Base-by-base conservation (phyloP, 2,113 vertebrate species). In the Euleptes europaea region DNA sequence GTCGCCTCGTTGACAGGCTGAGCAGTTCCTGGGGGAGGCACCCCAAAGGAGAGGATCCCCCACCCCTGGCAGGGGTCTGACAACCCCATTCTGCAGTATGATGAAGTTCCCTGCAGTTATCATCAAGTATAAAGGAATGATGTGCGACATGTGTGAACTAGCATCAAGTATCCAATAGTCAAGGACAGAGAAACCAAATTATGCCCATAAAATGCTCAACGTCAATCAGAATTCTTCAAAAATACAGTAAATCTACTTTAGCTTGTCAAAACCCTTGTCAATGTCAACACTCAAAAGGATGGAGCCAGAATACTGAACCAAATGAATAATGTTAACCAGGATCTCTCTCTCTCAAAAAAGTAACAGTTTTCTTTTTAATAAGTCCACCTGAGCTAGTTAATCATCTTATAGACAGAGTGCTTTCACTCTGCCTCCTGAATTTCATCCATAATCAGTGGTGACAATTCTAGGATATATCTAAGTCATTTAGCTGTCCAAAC, bases 351-450 rank as follows among this genome's bases (percentile, higher is more conserved):
- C 51, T 19, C 51, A 81, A 65, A 75, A 87, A 88, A 93, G 90
- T 69, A 94, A 91, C 90, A 93, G 91, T 92, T 91, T 90, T 86
- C 77, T 85, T 90, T 26, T 91, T 90, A 90, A 92, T 84, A 90
- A 86, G 76, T 80, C 80, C 88, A 67, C 79, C 89, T 90, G 83
- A 90, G 78, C 13, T 14, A 80, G 54, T 70, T 0, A 23, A 92
- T 86, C 23, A 81, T 79, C 88, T 42, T 40, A 31, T 1, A 85
- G 83, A 85, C 84, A 54, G 67, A 85, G 10, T n/a, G 28, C 88
- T 90, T 92, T 85, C 90, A 90, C 82, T 80, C 82, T 87, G 82
- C 63, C 92, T 85, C 92, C 87, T 91, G 77, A 33, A 78, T 76
- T 91, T 84, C 85, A 88, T 26, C 60, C 28, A 19, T 90, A 89